Conservation (phyloP, 2,888 invertebrate genomes). For the Drosophila ezoana region DNA sequence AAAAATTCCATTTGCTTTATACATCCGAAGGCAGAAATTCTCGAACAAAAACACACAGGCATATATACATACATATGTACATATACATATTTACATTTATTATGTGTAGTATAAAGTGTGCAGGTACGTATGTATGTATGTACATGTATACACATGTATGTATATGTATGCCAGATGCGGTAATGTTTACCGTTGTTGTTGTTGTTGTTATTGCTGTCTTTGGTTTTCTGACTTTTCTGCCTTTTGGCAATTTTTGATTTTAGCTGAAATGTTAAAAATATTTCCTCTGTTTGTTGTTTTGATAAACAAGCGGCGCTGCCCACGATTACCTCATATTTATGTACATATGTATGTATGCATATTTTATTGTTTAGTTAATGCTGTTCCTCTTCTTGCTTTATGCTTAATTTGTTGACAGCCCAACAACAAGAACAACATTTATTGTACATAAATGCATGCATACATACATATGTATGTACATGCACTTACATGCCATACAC, state of each 20-base stretch:
- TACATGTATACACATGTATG: slow-evolving; percentile 18
- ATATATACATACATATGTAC: not conserved
- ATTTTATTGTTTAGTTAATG: slow-evolving; percentile 16
- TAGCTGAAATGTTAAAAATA: slow-evolving; percentile 27
- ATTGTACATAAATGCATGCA: slow-evolving; percentile 3
- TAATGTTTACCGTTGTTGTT: slow-evolving; percentile 56
- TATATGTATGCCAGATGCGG: slow-evolving; percentile 58
- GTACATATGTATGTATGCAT: not conserved
- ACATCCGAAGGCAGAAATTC: slow-evolving; percentile 45
- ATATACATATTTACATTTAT: slow-evolving; percentile 2
- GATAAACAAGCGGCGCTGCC: slow-evolving; percentile 53
- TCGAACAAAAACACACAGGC: slow-evolving; percentile 30
- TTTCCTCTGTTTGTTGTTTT: slow-evolving; percentile 31
- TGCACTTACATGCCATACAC: slow-evolving; percentile 4
- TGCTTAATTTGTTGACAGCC: slow-evolving; percentile 46
- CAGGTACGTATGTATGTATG: not conserved
- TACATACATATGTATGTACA: slow-evolving; percentile 4
- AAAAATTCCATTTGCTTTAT: slow-evolving; percentile 68
- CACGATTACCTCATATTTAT: slow-evolving; percentile 63
- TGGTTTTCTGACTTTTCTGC: slow-evolving; percentile 31
- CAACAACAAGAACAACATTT: slow-evolving; percentile 29
- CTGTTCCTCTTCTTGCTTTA: slow-evolving; percentile 22
- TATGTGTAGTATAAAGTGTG: slow-evolving; percentile 9
- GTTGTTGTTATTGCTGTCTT: slow-evolving; percentile 21
- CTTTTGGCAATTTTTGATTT: slow-evolving; percentile 47